phyloP scores from a whole-genome alignment of 2,888 invertebrate species.

The Philopedon plagiatum region DNA sequence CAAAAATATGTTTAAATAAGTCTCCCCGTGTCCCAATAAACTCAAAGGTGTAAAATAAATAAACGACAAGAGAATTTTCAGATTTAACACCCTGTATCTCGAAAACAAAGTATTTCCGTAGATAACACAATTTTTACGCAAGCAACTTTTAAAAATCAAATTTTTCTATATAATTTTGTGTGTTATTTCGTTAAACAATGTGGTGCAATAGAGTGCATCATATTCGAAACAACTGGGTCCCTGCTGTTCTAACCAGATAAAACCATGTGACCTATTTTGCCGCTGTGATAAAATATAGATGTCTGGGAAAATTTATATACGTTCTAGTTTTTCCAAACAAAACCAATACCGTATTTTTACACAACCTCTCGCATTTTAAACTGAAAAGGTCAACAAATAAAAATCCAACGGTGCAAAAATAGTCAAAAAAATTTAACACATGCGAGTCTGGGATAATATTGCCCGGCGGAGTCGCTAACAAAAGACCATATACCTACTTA shows the following conservation, averaged over 20 bases:
- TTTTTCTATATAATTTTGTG: too few species aligned
- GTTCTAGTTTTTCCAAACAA: not conserved
- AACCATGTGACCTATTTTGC: conserved; percentile 1
- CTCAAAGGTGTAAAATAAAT: too few species aligned
- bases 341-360: conserved; percentile 13
- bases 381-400: conserved; percentile 20
- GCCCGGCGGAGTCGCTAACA: not conserved
- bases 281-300: not conserved
- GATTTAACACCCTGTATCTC: too few species aligned
- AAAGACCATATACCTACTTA: not conserved
- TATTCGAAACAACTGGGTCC: too few species aligned
- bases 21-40: too few species aligned
- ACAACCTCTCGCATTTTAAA: conserved; percentile 11
- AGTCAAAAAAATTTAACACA: conserved; percentile 24
- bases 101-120: too few species aligned
- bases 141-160: too few species aligned
- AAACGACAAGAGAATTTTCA: too few species aligned
- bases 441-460: conserved; percentile 33
- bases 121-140: too few species aligned
- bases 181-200: too few species aligned
- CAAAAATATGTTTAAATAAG: too few species aligned
- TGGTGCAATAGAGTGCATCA: too few species aligned
- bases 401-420: conserved; percentile 28
- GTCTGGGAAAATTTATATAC: not conserved
- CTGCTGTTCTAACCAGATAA: not conserved